Evolutionary conservation across 2,888 invertebrate species (phyloP), one percentile per base, ranked within the genome.

Genomic region (Orthosia incerta): DNA sequence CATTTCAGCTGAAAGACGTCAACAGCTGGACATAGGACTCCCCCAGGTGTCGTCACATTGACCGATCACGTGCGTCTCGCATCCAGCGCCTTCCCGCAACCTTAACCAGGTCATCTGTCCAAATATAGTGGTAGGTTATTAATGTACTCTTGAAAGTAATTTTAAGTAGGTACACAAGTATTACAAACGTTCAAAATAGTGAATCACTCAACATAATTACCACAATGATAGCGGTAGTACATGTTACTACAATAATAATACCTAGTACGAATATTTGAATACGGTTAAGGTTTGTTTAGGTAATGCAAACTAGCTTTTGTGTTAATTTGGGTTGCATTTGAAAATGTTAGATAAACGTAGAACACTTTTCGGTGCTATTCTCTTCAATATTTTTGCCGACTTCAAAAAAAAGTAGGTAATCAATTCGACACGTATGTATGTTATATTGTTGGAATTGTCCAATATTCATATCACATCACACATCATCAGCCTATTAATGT

Each of bases 161-260:
- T 60, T 48, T 50, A 60, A 46, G 18, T 56, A 72, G 13, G 15
- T n/a, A 18, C 23, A 4, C 16, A 0, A 20, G 13, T 20, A 18
- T 53, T 31, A 48, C 46, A 39, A 51, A 50, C 16, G 45, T 26
- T 56, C 20, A 79, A 78, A 64, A 65, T 60, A 39, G 56, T 73
- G 60, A 80, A 80, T 74, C 45, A 64, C 31, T 79, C 79, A 79
- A 20, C 60, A 73, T 76, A 77, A 12, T n/a, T 53, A 77, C 20
- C 12, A 71, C 16, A 31, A 31, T 59, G 26, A n/a, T n/a, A 64
- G 23, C n/a, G 9, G 26, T 62, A 51, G 51, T 39, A 67, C 1
- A 2, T 16, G 31, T 16, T 61, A 73, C 46, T 31, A 61, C 13
- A 64, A 79, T 51, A 74, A 74, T 45, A 65, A 46, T n/a, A n/a